Percentiles rank a stretch among this genome's conserved stretches.
Evolutionary conservation across 2,888 invertebrate genomes (phyloP).

Genomic region (Girardia tigrina): DNA sequence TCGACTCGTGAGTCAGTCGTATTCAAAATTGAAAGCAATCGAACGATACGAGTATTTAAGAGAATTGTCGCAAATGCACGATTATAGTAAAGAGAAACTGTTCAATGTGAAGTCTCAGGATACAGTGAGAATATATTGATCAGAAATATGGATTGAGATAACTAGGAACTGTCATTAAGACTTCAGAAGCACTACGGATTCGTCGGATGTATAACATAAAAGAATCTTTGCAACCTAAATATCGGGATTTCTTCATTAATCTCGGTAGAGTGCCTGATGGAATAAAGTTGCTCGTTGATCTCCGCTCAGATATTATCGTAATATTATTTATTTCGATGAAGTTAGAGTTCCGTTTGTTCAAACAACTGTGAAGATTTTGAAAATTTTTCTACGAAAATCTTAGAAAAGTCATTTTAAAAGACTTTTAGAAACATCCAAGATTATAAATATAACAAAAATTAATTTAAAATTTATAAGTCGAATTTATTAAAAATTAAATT

Average conservation of each 20-base stretch:
- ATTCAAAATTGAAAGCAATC: neutral
- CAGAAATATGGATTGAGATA: no score
- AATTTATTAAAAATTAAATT: no score
- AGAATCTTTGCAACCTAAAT: constrained; percentile 7
- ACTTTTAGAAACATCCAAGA: no score
- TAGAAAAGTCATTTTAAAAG: no score
- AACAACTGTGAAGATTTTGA: no score
- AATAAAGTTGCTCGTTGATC: constrained; percentile 24
- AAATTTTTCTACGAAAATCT: no score
- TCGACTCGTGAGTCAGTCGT: neutral
- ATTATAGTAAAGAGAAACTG: neutral
- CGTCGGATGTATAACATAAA: constrained; percentile 3
- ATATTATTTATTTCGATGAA: no score
- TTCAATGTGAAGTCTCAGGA: constrained; percentile 6
- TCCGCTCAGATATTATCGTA: constrained; percentile 26
- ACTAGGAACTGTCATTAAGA: neutral
- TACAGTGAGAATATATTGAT: neutral
- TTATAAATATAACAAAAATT: no score
- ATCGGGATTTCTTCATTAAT: constrained; percentile 24
- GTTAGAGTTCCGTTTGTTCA: no score
- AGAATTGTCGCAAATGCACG: neutral
- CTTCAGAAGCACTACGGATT: neutral
- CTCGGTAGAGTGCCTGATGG: constrained; percentile 28
- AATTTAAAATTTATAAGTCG: no score
- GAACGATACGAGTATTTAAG: constrained; percentile 9